Evolutionary conservation across 2,113 vertebrate genomes (phyloP).

Genomic region (Phalacrocorax carbo): DNA sequence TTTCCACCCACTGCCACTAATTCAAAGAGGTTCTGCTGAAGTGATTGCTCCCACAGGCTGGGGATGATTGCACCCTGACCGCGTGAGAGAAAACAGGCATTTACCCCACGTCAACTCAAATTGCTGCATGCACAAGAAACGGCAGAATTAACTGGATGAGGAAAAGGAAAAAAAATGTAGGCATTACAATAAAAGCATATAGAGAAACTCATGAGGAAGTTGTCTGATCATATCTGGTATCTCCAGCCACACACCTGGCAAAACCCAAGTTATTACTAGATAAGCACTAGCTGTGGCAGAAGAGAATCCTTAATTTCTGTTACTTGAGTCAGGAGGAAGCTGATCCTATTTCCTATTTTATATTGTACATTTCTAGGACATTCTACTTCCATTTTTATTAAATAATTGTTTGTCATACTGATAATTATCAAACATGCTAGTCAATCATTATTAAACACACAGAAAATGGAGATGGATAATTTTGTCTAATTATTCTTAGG

Average conservation of each 20-base stretch:
- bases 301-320: not conserved
- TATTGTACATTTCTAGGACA: not conserved
- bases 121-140: not conserved
- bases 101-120: not conserved
- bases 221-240: not conserved
- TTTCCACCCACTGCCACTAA: not conserved
- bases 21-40: not conserved
- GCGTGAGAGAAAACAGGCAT: not conserved
- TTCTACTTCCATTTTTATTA: not conserved
- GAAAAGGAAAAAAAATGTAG: accelerated
- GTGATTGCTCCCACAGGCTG: not conserved
- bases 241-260: not conserved
- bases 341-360: not conserved
- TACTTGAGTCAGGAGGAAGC: not conserved
- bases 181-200: not conserved
- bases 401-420: not conserved
- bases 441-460: not conserved
- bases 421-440: no score
- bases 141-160: not conserved
- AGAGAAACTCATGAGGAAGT: not conserved
- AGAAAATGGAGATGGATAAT: not conserved
- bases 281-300: not conserved
- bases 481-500: not conserved
- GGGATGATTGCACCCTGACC: not conserved
- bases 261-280: not conserved